These are phyloP conservation scores for Alectura lathami DNA, from an alignment of 2,113 vertebrate genomes.

Conservation along the genomic window DNA sequence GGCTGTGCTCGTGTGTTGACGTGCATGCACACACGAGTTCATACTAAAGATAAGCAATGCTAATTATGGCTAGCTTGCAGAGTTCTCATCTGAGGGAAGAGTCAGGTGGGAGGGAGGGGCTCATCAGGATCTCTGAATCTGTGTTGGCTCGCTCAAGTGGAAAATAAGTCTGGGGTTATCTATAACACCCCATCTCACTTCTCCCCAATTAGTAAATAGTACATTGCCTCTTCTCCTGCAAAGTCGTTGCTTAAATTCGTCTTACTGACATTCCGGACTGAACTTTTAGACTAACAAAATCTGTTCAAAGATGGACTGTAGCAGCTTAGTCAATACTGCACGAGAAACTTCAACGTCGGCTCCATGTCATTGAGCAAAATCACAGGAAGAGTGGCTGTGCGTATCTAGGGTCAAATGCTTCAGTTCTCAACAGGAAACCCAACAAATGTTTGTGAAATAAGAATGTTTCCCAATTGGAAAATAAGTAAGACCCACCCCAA, in stretches of 20 bases:
- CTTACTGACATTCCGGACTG: not conserved
- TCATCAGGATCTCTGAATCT: not conserved
- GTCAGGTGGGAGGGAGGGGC: not conserved
- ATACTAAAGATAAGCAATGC: not conserved
- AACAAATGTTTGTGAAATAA: no score
- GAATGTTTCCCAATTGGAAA: not conserved
- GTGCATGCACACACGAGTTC: not conserved
- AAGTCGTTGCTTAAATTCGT: not conserved
- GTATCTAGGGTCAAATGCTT: not conserved
- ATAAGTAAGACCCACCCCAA: not conserved
- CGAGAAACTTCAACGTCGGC: not conserved
- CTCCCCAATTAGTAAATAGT: not conserved
- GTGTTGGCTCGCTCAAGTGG: not conserved
- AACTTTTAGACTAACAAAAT: not conserved
- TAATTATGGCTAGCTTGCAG: not conserved
- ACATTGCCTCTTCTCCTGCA: not conserved
- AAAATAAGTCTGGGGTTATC: not conserved
- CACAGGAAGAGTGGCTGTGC: fast-evolving
- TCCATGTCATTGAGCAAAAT: not conserved
- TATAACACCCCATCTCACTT: not conserved
- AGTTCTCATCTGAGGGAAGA: not conserved
- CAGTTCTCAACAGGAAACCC: not conserved
- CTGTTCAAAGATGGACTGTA: not conserved
- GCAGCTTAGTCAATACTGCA: not conserved
- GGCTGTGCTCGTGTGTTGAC: not conserved